Evolutionary conservation across 2,888 invertebrate genomes (phyloP), one percentile per base, ranked within the genome.

Genomic region (Neelides folsomi): DNA sequence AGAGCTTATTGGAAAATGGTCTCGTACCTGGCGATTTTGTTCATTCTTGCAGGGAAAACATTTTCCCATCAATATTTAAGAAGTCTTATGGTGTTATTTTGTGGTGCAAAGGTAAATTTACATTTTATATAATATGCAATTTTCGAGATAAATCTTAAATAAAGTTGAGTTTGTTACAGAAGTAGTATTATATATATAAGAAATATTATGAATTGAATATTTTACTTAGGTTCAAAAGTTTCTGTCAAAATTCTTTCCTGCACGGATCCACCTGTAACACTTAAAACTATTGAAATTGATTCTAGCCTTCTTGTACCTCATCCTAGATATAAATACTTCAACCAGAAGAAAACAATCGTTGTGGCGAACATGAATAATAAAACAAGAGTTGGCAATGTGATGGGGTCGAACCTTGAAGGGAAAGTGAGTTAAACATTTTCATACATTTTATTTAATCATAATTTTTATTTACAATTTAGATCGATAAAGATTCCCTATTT

Each of bases 271-370:
- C 48, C 48, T 9, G 40, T 40, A 39, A n/a, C 19, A 6, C 9
- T 48, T 2, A 12, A 38, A 13, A n/a, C 3, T n/a, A 9, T 48
- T 19, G 15, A 15, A n/a, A 16, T 48, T 13, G n/a, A 18, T 2
- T 18, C 15, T 6, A 20, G 12, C 10, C 16, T n/a, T 8, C n/a
- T 48, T 3, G n/a, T 48, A 18, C 48, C 39, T 18, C 48, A 48
- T 48, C 41, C 19, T n/a, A 18, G 41, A 18, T 48, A 39, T 19
- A 36, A 48, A 19, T 41, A 40, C 20, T 48, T 48, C 27, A 48
- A 48, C 40, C 19, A 48, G 12, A 20, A 19, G 9, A 48, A 48
- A 12, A 37, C 48, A 3, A 41, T 48, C 16, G 48, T 18, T 2
- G 48, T 48, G 6, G 5, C 13, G 6, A 15, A 39, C 12, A n/a